A percentile compares a stretch with the other conserved stretches of the same genome.
Evolutionary conservation across 2,797 vertebrate species (phyloP).

Genomic region (Danio kyathit): DNA sequence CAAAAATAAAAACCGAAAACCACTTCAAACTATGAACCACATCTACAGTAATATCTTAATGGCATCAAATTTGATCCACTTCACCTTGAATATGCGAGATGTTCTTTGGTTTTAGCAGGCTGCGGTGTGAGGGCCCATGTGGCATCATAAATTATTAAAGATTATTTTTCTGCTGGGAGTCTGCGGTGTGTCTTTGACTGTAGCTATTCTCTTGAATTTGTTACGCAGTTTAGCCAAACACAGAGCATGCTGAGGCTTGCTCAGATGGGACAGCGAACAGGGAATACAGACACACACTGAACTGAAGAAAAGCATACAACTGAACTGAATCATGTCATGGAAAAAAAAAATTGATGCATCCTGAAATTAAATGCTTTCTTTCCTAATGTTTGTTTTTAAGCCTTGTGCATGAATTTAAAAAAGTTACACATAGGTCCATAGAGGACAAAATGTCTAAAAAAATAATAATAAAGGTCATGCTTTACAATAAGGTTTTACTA

Average conservation of each 20-base stretch:
- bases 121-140: constrained; percentile 70
- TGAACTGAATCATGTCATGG: background rate
- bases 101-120: constrained; percentile 72
- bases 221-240: constrained; percentile 85
- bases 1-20: too few relatives aligned
- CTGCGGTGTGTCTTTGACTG: constrained; percentile 69
- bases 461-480: too few relatives aligned
- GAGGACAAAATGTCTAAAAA: too few relatives aligned
- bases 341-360: constrained; percentile 13
- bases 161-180: constrained; percentile 78
- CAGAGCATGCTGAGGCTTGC: constrained; percentile 61
- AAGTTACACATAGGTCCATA: too few relatives aligned
- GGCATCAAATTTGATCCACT: background rate
- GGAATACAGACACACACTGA: constrained; percentile 12
- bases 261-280: constrained; percentile 27
- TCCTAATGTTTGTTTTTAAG: background rate
- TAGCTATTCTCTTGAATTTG: constrained; percentile 78
- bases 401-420: background rate
- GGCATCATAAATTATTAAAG: constrained; percentile 75
- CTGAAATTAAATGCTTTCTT: background rate
- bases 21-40: too few relatives aligned
- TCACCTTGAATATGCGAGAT: constrained; percentile 78
- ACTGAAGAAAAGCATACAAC: constrained; percentile 1
- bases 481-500: too few relatives aligned
- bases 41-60: background rate